Evolutionary conservation across 1,140 invertebrate genomes (phyloP), one percentile per base, ranked within the genome.

Genomic region (Drosophila sechellia): DNA sequence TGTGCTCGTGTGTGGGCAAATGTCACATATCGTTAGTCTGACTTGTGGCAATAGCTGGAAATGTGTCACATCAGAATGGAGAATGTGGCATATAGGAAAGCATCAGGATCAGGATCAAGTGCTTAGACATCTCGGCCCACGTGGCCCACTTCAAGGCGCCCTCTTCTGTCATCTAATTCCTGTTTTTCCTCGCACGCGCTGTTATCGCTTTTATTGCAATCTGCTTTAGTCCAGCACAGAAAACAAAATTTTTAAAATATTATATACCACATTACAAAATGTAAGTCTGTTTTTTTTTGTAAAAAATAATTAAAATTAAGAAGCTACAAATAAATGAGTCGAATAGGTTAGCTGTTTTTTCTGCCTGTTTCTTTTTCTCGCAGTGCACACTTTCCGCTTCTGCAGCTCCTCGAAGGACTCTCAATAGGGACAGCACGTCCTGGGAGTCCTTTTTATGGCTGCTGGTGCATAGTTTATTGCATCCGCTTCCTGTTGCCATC

Each of bases 391-490:
- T 66, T 46, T 37, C 20, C 22, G 31, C 37, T 4, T 17, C 13
- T 25, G 4, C 35, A 37, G n/a, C 37, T 45, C 6, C 63, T 70
- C 35, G 50, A 70, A 68, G 63, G 40, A 31, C 63, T 45, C 42
- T 46, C 61, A 68, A 68, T 68, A 68, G 64, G 46, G 27, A 31
- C 17, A 61, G 50, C 73, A 70, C 74, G 64, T 76, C 64, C 74
- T 22, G 45, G 49, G 48, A 37, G 46, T 43, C 49, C n/a, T 53
- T 77, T 75, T 75, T 76, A 76, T 76, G 63, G 71, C 72, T 76
- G 39, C 72, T 83, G 58, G 75, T 78, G 79, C 70, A 83, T 83
- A 79, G 73, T 83, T 86, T 81, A 86, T 86, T 86, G 69, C 74
- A 70, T 81, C 81, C 69, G 78, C 37, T 84, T 84, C 80, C 81